phyloP scores from a whole-genome alignment of 2,888 invertebrate species.

The Pterostichus madidus region DNA sequence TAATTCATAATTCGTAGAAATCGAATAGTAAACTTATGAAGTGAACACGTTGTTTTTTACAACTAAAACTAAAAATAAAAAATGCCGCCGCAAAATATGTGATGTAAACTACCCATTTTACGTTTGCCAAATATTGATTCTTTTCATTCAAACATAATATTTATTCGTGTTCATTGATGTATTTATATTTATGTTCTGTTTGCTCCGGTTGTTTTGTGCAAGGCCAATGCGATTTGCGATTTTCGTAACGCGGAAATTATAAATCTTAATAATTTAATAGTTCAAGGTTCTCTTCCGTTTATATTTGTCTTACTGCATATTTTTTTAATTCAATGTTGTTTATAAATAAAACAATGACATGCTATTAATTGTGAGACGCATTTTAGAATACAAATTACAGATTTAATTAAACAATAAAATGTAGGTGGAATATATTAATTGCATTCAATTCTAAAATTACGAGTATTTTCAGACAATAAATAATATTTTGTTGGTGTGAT shows the following conservation, averaged over 20 bases:
- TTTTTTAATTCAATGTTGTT: constrained; percentile 21
- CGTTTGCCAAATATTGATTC: too few relatives aligned
- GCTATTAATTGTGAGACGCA: constrained; percentile 16
- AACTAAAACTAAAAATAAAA: too few relatives aligned
- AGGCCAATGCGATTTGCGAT: constrained; percentile 35
- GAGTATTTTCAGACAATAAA: too few relatives aligned
- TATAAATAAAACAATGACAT: constrained; percentile 43
- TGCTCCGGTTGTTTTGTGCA: not conserved
- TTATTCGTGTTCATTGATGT: too few relatives aligned
- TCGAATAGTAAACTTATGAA: too few relatives aligned
- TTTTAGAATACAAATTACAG: constrained; percentile 3
- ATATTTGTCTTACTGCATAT: constrained; percentile 31
- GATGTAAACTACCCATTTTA: too few relatives aligned
- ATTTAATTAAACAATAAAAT: constrained; percentile 12
- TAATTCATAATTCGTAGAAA: too few relatives aligned
- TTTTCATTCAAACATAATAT: too few relatives aligned
- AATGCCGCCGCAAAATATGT: too few relatives aligned
- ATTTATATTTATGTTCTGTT: too few relatives aligned
- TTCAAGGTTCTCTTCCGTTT: constrained; percentile 38
- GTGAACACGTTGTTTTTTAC: too few relatives aligned
- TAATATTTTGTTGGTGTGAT: too few relatives aligned
- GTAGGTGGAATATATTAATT: not conserved
- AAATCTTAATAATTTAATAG: constrained; percentile 42
- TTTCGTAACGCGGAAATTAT: constrained; percentile 55
- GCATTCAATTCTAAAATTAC: not conserved